phyloP scores from a whole-genome alignment of 2,113 vertebrate genomes.

The Helogale parvula region DNA sequence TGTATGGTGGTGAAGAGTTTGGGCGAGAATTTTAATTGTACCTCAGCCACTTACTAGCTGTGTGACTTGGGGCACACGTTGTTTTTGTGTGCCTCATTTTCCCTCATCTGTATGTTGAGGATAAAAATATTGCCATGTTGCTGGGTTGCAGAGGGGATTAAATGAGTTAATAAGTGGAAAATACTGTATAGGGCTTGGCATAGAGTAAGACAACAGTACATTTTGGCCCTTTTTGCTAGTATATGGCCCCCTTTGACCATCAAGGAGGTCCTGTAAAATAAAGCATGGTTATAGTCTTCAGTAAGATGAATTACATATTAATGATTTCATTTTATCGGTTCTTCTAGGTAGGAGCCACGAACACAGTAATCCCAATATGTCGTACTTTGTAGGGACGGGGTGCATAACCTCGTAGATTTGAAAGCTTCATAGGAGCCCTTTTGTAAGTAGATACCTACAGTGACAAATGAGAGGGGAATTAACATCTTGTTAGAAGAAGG shows the following conservation, averaged over 20 bases:
- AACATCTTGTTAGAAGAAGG: not conserved
- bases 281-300: not conserved
- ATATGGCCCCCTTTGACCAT: not conserved
- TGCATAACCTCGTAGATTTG: not conserved
- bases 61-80: slow-evolving; percentile 8
- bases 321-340: not conserved
- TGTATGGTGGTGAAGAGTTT: not conserved
- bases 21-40: not conserved
- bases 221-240: not conserved
- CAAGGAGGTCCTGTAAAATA: not conserved
- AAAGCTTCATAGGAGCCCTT: slow-evolving; percentile 5
- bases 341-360: not conserved
- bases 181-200: not conserved
- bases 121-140: not conserved
- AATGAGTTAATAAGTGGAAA: not conserved
- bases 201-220: not conserved
- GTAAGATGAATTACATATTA: not conserved
- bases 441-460: not conserved
- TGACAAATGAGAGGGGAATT: not conserved
- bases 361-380: not conserved
- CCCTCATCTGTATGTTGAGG: not conserved
- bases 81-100: not conserved
- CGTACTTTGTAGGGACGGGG: not conserved
- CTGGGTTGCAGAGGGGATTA: not conserved
- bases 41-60: not conserved